These are phyloP conservation scores for Dendrolimus pini DNA, from an alignment of 2,888 invertebrate genomes.

Conservation along the genomic window DNA sequence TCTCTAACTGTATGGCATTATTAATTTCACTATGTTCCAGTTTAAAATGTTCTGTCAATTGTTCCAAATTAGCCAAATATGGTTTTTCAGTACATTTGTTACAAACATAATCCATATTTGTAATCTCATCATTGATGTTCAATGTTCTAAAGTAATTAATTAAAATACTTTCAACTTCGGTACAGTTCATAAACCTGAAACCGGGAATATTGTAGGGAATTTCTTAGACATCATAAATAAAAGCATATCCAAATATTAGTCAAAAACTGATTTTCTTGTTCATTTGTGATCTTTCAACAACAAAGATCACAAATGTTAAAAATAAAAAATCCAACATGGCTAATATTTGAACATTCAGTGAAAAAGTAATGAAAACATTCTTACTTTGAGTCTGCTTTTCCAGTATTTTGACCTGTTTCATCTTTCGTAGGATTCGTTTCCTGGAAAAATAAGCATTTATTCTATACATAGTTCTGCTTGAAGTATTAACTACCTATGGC, in stretches of 20 bases:
- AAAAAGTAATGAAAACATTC: background rate
- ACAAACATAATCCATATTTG: slow-evolving; percentile 42
- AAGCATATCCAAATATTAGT: background rate
- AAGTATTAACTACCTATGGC: too few species aligned
- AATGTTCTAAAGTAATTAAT: slow-evolving; percentile 29
- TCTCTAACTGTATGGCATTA: slow-evolving; percentile 16
- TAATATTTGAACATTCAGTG: background rate
- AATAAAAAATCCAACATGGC: background rate
- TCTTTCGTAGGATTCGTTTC: too few species aligned
- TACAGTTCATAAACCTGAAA: slow-evolving; percentile 40
- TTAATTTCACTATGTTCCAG: slow-evolving; percentile 22
- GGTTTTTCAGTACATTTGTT: slow-evolving; percentile 35
- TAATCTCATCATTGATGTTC: slow-evolving; percentile 24
- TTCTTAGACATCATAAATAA: slow-evolving; percentile 2
- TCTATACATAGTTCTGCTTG: too few species aligned
- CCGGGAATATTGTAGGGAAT: slow-evolving; percentile 13
- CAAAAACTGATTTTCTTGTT: background rate
- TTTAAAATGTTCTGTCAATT: slow-evolving; percentile 34
- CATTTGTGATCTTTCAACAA: too few species aligned
- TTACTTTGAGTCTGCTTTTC: background rate
- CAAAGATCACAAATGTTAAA: background rate
- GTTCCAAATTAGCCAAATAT: slow-evolving; percentile 18
- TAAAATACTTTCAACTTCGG: slow-evolving; percentile 31
- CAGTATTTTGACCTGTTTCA: background rate
- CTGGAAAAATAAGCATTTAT: too few species aligned